These are phyloP conservation scores for Strigamia transsilvanica DNA, from an alignment of 2,888 invertebrate species.

Conservation along the genomic window DNA sequence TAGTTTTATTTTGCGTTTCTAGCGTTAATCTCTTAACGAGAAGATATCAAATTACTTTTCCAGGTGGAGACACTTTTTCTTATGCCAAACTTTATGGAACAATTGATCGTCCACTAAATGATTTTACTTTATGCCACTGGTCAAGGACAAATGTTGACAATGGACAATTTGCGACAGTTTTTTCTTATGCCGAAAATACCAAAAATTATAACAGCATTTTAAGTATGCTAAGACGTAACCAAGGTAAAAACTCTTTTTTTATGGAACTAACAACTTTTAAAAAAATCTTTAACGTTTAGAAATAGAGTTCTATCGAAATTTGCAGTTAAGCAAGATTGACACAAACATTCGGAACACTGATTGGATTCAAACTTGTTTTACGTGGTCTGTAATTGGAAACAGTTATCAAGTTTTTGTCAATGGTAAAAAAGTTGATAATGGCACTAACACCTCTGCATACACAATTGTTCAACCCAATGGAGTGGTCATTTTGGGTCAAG, in stretches of 20 bases:
- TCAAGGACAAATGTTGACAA: not conserved
- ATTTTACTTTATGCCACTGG: constrained; percentile 16
- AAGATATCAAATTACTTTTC: constrained; percentile 3
- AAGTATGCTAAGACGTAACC: not conserved
- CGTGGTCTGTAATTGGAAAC: not conserved
- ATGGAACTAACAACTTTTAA: not conserved
- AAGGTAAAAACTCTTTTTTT: not conserved
- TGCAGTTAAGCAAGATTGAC: not conserved
- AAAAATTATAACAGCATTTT: not conserved
- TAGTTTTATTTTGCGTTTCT: not conserved
- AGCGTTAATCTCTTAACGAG: not conserved
- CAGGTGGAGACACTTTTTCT: not conserved
- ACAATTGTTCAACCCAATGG: not conserved
- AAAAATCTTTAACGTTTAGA: not conserved
- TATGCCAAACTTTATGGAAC: constrained; percentile 22
- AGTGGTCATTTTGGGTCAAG: constrained; percentile 4
- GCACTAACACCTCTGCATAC: not conserved
- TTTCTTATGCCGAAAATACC: not conserved
- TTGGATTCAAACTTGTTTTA: not conserved
- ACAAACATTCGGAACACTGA: not conserved
- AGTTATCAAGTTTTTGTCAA: constrained; percentile 3
- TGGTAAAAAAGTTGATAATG: not conserved
- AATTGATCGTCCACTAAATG: constrained; percentile 17
- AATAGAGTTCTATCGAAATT: not conserved
- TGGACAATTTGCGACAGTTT: not conserved